Evolutionary conservation across 2,113 vertebrate genomes (phyloP).

Genomic region (Chamaetylas fuelleborni): DNA sequence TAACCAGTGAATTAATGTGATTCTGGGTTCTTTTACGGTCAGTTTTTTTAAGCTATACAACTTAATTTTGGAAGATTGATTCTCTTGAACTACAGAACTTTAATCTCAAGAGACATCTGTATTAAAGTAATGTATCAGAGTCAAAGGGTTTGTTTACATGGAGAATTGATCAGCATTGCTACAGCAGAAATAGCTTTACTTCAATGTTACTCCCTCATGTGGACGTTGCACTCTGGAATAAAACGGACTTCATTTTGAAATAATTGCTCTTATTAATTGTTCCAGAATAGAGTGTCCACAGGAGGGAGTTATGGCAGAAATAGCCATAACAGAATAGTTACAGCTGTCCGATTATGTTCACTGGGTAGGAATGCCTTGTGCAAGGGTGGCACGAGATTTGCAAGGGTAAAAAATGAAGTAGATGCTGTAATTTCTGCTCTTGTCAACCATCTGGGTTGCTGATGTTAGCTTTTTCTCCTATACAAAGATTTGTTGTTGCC

Average conservation of each 20-base stretch:
- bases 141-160: neutral
- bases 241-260: neutral
- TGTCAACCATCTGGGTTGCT: neutral
- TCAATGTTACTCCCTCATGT: constrained; percentile 29
- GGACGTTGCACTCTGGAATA: neutral
- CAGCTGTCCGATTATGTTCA: neutral
- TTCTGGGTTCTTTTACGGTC: neutral
- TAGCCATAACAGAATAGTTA: neutral
- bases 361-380: neutral
- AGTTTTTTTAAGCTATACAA: neutral
- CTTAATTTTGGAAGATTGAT: neutral
- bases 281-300: constrained; percentile 22
- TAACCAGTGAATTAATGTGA: neutral
- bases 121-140: neutral
- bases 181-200: neutral
- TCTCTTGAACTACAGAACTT: neutral
- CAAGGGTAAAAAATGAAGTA: neutral
- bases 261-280: constrained; percentile 58
- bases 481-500: neutral
- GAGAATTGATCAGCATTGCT: neutral
- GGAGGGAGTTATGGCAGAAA: constrained; percentile 35
- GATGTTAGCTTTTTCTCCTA: neutral
- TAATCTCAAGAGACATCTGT: neutral
- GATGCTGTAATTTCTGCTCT: neutral
- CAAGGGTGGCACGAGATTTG: neutral